Evolutionary conservation across 2,113 vertebrate genomes (phyloP).

Genomic region (Tenrec ecaudatus): DNA sequence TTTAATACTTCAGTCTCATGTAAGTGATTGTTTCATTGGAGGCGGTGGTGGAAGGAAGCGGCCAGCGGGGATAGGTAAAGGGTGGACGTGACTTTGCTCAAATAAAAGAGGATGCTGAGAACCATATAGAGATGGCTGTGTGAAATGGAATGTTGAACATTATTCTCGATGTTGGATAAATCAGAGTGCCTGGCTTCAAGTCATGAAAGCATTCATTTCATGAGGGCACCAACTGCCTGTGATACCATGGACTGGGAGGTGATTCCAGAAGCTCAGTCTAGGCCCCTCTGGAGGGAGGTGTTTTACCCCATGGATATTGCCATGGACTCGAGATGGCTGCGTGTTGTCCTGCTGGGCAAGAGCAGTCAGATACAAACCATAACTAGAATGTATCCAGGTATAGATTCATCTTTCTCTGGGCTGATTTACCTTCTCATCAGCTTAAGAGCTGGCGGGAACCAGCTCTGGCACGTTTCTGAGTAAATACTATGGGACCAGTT

Average conservation of each 20-base stretch:
- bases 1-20: background rate
- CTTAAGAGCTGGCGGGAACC: background rate
- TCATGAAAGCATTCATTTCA: background rate
- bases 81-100: background rate
- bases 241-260: no score
- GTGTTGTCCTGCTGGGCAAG: background rate
- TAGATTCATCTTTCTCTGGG: background rate
- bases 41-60: background rate
- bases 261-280: background rate
- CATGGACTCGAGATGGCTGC: background rate
- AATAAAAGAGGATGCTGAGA: background rate
- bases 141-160: background rate
- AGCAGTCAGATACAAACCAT: background rate
- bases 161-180: conserved; percentile 24
- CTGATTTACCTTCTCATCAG: background rate
- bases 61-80: background rate
- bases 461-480: background rate
- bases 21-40: background rate
- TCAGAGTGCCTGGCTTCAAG: background rate
- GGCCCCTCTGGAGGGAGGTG: background rate
- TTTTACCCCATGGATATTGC: background rate
- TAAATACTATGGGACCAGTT: background rate
- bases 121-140: background rate
- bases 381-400: background rate
- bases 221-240: background rate